A percentile compares a stretch with the other conserved stretches of the same genome.
These are phyloP conservation scores for Cephus sareptanus DNA, from an alignment of 2,888 invertebrate species.

Conservation along the genomic window DNA sequence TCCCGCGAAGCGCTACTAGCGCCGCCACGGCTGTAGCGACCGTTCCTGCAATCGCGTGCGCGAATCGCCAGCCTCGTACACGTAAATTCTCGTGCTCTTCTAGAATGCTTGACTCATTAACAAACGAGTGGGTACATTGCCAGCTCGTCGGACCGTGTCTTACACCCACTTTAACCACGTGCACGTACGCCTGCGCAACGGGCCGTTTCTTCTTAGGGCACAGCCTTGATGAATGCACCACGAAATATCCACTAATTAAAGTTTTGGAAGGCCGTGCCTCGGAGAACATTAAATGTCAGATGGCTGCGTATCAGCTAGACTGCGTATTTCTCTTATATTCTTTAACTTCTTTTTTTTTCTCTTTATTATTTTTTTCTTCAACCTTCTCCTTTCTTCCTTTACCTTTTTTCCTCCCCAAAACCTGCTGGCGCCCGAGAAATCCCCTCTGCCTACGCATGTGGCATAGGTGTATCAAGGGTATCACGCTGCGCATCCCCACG, in stretches of 20 bases:
- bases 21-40: background rate
- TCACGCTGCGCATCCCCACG: conserved; percentile 37
- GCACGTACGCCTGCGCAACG: background rate
- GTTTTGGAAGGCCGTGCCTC: conserved; percentile 39
- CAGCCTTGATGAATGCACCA: conserved; percentile 19
- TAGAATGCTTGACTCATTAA: conserved; percentile 1
- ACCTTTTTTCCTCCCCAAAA: conserved; percentile 27
- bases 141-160: conserved; percentile 1
- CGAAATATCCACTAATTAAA: conserved; percentile 36
- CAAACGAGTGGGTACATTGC: background rate
- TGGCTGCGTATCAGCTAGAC: conserved; percentile 38
- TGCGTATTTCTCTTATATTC: conserved; percentile 31
- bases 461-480: conserved; percentile 31
- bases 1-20: background rate
- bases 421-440: conserved; percentile 50
- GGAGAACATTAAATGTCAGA: conserved; percentile 43
- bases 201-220: background rate
- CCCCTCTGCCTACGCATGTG: conserved; percentile 35
- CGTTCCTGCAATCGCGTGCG: background rate
- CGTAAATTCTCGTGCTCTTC: background rate
- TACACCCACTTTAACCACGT: conserved; percentile 1
- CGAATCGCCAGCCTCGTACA: background rate
- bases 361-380: background rate
- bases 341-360: background rate
- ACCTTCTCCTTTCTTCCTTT: background rate